Evolutionary conservation across 2,797 vertebrate species (phyloP).

Genomic region (Peromyscus aztecus): DNA sequence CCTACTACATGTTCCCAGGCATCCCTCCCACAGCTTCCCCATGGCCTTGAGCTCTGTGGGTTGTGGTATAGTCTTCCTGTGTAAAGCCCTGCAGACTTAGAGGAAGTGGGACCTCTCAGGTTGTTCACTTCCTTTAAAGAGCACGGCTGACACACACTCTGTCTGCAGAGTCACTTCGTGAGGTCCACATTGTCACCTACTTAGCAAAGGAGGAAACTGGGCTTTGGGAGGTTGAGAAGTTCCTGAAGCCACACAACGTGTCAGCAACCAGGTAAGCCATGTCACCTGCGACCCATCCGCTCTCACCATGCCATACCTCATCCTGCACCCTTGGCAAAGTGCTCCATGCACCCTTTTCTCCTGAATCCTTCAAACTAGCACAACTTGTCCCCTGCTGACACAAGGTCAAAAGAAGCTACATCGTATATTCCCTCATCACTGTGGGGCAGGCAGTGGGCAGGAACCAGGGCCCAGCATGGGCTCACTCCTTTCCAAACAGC

Average conservation of each 20-base stretch:
- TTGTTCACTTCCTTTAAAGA: not conserved
- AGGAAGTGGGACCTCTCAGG: not conserved
- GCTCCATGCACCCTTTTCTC: not conserved
- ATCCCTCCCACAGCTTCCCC: no score
- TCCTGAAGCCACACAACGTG: not conserved
- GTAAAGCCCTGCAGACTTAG: not conserved
- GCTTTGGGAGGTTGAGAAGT: not conserved
- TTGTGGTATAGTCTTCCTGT: not conserved
- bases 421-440: not conserved
- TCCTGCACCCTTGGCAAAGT: not conserved
- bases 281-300: fast-evolving
- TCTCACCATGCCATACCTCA: fast-evolving
- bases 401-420: not conserved
- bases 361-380: not conserved
- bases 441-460: not conserved
- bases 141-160: not conserved
- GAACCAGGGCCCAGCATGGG: not conserved
- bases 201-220: constrained; percentile 15
- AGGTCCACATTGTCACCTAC: not conserved
- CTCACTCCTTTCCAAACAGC: no score
- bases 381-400: not conserved
- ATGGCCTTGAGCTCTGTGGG: not conserved
- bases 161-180: not conserved
- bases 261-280: fast-evolving
- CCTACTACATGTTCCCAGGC: not conserved